Base-by-base conservation (phyloP, 2,797 vertebrate species). In the Morelia viridis region DNA sequence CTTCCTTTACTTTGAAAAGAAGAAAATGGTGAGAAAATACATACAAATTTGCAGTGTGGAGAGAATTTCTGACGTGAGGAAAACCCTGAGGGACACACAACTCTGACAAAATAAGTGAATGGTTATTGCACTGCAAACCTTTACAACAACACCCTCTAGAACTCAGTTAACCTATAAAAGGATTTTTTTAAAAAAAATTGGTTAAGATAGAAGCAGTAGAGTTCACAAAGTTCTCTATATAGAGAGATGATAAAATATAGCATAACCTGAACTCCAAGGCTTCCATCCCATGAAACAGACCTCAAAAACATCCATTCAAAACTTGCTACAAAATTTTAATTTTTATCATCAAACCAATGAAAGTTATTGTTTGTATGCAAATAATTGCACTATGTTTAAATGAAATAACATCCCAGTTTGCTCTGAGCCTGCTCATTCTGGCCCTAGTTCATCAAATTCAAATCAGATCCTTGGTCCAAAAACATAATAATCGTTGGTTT, bases 11-110 rank as follows among this genome's bases (percentile, higher is more conserved):
- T 92, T 64, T 90, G 31, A 53, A 22, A 50, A 31, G 26, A 9
- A 3, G 50, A 1, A 17, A 94, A 93, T 84, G 26, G 93, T 94
- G 89, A 17, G 0, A 93, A 96, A 94, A 92, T 1, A 88, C 0
- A 53, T 83, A 93, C 65, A 35, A 53, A 90, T 11, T 17, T 35
- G n/a, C 56, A 60, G n/a, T 0, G 9, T 11, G 9, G n/a, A 46
- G 9, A 60, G 0, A 58, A 15, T 9, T 10, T 64, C 0, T 15
- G 6, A 50, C 41, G 13, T 3, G 46, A 61, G 5, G 2, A 90
- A 71, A 93, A 28, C 53, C 87, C 68, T 22, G 2, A 91, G 28
- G 24, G 2, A 31, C 9, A 26, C 5, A 56, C n/a, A 13, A 6
- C 2, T 92, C n/a, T 92, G 10, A 94, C 93, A 11, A 68, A n/a